Evolutionary conservation across 2,888 invertebrate species (phyloP).

Genomic region (Drosophila helvetica): DNA sequence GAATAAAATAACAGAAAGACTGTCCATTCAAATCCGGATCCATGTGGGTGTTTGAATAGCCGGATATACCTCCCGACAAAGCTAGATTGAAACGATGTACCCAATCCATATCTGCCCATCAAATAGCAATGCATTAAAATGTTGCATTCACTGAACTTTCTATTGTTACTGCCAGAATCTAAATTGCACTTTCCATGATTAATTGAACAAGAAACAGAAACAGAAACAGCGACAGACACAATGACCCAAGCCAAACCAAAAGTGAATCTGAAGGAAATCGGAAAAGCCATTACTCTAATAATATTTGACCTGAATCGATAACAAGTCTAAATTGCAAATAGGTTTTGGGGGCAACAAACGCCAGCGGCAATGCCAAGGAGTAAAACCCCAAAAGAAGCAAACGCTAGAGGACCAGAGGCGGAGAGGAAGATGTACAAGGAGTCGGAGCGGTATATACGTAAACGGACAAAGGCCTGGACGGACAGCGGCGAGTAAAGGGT

Average conservation of each 20-base stretch:
- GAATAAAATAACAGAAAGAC: too few species aligned
- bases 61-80: too few species aligned
- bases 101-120: neutral
- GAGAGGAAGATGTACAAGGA: constrained; percentile 8
- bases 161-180: constrained; percentile 9
- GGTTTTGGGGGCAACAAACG: constrained; percentile 32
- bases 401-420: neutral
- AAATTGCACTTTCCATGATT: constrained; percentile 38
- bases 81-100: neutral
- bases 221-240: constrained; percentile 3
- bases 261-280: constrained; percentile 8
- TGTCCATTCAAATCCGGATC: too few species aligned
- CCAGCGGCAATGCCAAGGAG: neutral
- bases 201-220: constrained; percentile 19
- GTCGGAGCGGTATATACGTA: constrained; percentile 7
- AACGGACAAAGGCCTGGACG: constrained; percentile 20
- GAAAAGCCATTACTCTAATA: constrained; percentile 64
- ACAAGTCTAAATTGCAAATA: constrained; percentile 64
- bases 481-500: constrained; percentile 55
- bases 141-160: neutral
- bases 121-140: neutral
- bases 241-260: constrained; percentile 8
- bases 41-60: too few species aligned
- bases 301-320: constrained; percentile 68
- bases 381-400: neutral